A percentile compares a stretch with the other conserved stretches of the same genome.
Conservation (phyloP, 2,797 vertebrate genomes). For the Caiman crocodilus region DNA sequence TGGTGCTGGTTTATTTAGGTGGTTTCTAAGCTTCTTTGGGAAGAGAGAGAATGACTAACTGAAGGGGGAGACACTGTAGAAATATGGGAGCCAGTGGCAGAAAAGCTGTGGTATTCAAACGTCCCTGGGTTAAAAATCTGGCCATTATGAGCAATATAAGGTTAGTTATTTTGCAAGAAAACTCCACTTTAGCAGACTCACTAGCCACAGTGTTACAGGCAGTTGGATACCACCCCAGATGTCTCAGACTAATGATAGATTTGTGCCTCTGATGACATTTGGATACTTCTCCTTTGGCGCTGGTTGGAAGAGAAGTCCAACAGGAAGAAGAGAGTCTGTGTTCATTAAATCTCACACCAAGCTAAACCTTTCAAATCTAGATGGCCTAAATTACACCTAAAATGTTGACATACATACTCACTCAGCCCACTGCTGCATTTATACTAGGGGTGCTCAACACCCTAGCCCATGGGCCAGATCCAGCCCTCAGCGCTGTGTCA, state of each 20-base stretch:
- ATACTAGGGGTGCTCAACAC: no score
- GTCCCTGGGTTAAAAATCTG: slow-evolving; percentile 10
- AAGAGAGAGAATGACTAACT: slow-evolving; percentile 66
- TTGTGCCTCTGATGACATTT: neutral
- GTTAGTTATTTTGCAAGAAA: neutral
- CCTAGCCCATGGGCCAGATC: no score
- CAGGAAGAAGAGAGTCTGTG: neutral
- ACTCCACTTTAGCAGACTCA: neutral
- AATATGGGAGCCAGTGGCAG: slow-evolving; percentile 28
- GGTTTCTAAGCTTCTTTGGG: slow-evolving; percentile 74
- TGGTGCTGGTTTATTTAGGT: slow-evolving; percentile 73
- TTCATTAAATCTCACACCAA: neutral
- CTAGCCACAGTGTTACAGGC: neutral
- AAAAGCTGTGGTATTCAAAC: slow-evolving; percentile 7
- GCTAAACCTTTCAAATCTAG: neutral
- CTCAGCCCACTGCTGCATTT: neutral
- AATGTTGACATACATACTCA: neutral
- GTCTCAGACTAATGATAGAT: neutral
- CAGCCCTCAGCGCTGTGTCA: no score
- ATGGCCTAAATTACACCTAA: neutral
- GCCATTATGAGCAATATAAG: slow-evolving; percentile 26
- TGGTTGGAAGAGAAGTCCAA: neutral
- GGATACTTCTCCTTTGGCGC: neutral
- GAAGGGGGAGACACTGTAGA: slow-evolving; percentile 34
- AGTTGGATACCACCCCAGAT: neutral